These are phyloP conservation scores for Neodontobutis hainanensis DNA, from an alignment of 2,113 vertebrate genomes.

Conservation along the genomic window DNA sequence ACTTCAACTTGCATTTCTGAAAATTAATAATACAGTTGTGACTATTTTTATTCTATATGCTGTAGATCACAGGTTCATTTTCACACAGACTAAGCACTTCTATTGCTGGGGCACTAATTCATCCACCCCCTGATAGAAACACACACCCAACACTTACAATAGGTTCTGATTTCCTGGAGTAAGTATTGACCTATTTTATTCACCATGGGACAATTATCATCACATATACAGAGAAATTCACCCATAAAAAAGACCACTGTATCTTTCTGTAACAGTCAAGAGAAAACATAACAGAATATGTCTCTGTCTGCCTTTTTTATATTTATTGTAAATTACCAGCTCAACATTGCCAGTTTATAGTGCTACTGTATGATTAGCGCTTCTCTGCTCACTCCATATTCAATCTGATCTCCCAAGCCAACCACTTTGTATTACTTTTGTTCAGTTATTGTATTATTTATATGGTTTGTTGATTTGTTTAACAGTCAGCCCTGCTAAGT, in stretches of 20 bases:
- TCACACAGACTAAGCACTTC: constrained; percentile 40
- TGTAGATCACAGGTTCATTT: constrained; percentile 55
- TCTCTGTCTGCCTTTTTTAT: not conserved
- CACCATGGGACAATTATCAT: constrained; percentile 12
- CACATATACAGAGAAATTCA: not conserved
- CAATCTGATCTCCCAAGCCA: constrained; percentile 27
- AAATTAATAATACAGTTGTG: constrained; percentile 44
- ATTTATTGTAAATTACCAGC: not conserved
- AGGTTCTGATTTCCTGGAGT: constrained; percentile 35
- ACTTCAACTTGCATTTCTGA: not conserved
- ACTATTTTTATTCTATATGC: constrained; percentile 33
- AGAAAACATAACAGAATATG: not conserved
- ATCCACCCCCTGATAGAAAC: constrained; percentile 22
- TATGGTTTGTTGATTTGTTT: too few relatives aligned
- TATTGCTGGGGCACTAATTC: constrained; percentile 54
- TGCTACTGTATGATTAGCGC: not conserved
- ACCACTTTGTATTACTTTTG: constrained; percentile 37
- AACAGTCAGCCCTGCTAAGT: too few relatives aligned
- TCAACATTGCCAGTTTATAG: too few relatives aligned
- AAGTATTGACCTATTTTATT: constrained; percentile 53
- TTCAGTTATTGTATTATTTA: constrained; percentile 45
- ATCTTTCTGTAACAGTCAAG: not conserved
- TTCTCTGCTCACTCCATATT: constrained; percentile 33
- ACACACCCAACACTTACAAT: constrained; percentile 22
- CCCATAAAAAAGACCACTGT: not conserved